Base-by-base conservation (phyloP, 92 coral and sea anemone genomes). In the Epizoanthus illoricatus region DNA sequence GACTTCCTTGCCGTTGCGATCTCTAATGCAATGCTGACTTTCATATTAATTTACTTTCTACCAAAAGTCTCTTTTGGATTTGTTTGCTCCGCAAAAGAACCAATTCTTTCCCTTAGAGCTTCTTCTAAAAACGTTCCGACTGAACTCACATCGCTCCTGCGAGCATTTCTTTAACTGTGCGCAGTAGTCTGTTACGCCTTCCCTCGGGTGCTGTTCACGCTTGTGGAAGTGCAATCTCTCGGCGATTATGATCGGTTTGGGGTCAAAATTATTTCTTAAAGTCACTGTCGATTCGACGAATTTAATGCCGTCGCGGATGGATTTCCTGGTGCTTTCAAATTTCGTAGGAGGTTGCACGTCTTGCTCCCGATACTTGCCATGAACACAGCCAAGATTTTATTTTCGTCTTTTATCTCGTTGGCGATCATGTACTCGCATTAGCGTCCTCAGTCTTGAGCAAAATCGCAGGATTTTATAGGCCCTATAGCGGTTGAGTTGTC, bases 381-480 rank as follows among this genome's bases (percentile, higher is more conserved):
- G 39, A 85, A 85, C 2, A 74, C 59, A 8, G 88, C 88, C 8
- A 85, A 78, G n/a, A 76, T 78, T 47, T 65, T 85, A 76, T 78
- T 76, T 42, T 76, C 45, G 19, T 47, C 84, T 81, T 66, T 69
- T 5, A 85, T 41, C 11, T 63, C 85, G 59, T 79, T 85, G 5
- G 85, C 88, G 5, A 85, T 57, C 33, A 85, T 2, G 84, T n/a
- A 76, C 43, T 85, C 7, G 75, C 85, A 13, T 41, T 75, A 70
- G 85, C 49, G 74, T 68, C 71, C 33, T 75, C n/a, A n/a, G n/a
- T n/a, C 87, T 18, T 11, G 40, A n/a, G 43, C 62, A 12, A 82
- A 64, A 9, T 75, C 61, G 41, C 2, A 1, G 36, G 36, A 28
- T 28, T 28, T 2, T 28, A 28, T 28, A 28, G 36, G 36, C 36